Percentiles rank a stretch among this genome's conserved stretches.
Conservation (phyloP, 23 tunicate genomes). For the Diplosoma virens region DNA sequence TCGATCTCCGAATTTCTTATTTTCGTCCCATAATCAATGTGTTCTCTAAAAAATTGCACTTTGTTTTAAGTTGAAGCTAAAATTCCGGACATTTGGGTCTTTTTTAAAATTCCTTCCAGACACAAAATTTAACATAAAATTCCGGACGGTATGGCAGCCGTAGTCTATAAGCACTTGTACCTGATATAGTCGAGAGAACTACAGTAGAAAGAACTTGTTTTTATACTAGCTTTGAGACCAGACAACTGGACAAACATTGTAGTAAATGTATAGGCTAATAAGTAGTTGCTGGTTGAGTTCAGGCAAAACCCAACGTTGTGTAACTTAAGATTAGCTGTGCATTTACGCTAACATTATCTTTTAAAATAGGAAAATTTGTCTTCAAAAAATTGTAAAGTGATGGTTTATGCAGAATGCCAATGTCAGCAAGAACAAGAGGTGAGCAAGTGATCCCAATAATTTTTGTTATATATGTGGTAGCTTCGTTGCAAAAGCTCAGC, state of each 20-base stretch:
- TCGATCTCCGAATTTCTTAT: too few species aligned
- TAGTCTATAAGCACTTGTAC: too few species aligned
- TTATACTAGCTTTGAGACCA: not conserved
- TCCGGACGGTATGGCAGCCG: too few species aligned
- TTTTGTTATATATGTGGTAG: conserved; percentile 37
- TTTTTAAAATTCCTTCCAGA: too few species aligned
- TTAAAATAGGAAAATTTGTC: not conserved
- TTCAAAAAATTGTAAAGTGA: not conserved
- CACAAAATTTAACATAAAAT: too few species aligned
- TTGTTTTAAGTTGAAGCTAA: too few species aligned
- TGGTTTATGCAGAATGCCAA: not conserved
- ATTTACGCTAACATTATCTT: not conserved
- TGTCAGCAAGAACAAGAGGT: not conserved
- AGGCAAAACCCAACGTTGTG: not conserved
- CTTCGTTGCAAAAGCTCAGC: conserved; percentile 8
- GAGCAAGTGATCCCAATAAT: not conserved
- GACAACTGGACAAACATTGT: not conserved
- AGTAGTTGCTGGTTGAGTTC: conserved; percentile 17
- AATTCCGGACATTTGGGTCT: too few species aligned
- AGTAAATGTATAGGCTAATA: conserved; percentile 1
- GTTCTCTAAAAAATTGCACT: too few species aligned
- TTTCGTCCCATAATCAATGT: too few species aligned
- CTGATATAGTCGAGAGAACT: not conserved
- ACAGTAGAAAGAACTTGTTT: not conserved
- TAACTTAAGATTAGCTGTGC: not conserved